These are phyloP conservation scores for Polypedilum pembai DNA, from an alignment of 1,140 invertebrate genomes.

Conservation along the genomic window DNA sequence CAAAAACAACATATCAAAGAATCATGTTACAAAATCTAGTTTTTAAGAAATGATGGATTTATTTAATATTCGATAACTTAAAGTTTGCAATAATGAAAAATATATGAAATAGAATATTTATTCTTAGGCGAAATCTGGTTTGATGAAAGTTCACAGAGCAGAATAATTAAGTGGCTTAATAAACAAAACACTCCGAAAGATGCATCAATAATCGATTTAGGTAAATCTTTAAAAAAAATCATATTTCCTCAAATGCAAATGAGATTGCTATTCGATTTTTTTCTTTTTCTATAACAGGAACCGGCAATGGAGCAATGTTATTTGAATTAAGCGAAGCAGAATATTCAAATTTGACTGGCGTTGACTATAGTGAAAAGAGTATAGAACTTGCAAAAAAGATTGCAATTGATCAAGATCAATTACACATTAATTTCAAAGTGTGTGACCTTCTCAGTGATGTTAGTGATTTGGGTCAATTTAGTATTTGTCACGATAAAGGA, in stretches of 20 bases:
- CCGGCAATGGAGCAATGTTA: constrained; percentile 84
- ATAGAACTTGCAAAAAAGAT: constrained; percentile 65
- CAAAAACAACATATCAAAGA: too few relatives aligned
- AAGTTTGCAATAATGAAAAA: too few relatives aligned
- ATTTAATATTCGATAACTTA: too few relatives aligned
- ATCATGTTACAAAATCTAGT: too few relatives aligned
- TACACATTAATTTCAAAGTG: constrained; percentile 51
- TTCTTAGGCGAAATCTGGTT: constrained; percentile 78
- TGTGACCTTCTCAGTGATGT: constrained; percentile 35
- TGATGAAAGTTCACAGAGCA: constrained; percentile 68
- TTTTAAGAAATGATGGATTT: too few relatives aligned
- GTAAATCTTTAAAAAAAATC: constrained; percentile 34
- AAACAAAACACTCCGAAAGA: constrained; percentile 42
- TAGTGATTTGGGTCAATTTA: constrained; percentile 44
- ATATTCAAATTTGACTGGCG: constrained; percentile 64
- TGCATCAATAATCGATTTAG: constrained; percentile 57
- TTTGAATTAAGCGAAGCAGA: constrained; percentile 66
- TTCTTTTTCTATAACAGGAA: constrained; percentile 51
- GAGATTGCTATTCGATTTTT: neutral
- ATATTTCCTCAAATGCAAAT: neutral
- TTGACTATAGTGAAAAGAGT: constrained; percentile 78
- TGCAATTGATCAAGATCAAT: constrained; percentile 46
- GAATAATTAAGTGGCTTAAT: constrained; percentile 62
- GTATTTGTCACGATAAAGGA: constrained; percentile 73
- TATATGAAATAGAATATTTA: too few relatives aligned